Base-by-base conservation (phyloP, 2,113 vertebrate genomes). In the Ophthalmolycus amberensis region DNA sequence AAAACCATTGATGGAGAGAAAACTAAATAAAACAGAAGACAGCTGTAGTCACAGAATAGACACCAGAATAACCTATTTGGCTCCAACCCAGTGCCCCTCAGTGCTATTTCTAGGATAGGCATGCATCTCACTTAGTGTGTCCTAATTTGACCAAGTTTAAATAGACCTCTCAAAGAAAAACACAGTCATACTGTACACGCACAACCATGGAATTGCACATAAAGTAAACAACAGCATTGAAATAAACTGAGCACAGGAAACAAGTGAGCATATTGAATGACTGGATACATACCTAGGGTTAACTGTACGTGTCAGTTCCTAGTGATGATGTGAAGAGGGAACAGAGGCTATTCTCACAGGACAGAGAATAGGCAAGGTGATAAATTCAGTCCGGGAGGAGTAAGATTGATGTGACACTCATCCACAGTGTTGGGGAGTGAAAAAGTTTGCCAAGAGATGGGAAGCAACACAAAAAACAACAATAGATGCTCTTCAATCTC, bases 101-200 rank as follows among this genome's bases (percentile, higher is more conserved):
- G 54, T 11, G 77, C 87, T 90, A 92, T 92, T 92, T 88, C 9
- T 75, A 84, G 88, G 56, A 81, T 1, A 16, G 78, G 46, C 69
- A 85, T 70, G 80, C 69, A 74, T 64, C 29, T 3, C 38, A 70
- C 77, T 85, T 40, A 54, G 62, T 22, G 34, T 0, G 64, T 71
- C 71, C 68, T 54, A 84, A 75, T 25, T 27, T 77, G 59, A 74
- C 50, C 6, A 4, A 65, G 25, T 18, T 67, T 54, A 29, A 27
- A 29, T 59, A 29, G 56, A 29, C 12, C 4, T 56, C 22, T 48
- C 56, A 14, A 2, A 34, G n/a, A 75, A 29, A 63, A 62, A 46
- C 14, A 34, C 22, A 75, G 52, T 68, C 20, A 70, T 10, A 46
- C 4, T 64, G 18, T 48, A 46, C 32, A 18, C 18, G 18, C 56